A percentile compares a stretch with the other conserved stretches of the same genome.
Conservation (phyloP, 2,888 invertebrate genomes). For the Campaea margaritaria region DNA sequence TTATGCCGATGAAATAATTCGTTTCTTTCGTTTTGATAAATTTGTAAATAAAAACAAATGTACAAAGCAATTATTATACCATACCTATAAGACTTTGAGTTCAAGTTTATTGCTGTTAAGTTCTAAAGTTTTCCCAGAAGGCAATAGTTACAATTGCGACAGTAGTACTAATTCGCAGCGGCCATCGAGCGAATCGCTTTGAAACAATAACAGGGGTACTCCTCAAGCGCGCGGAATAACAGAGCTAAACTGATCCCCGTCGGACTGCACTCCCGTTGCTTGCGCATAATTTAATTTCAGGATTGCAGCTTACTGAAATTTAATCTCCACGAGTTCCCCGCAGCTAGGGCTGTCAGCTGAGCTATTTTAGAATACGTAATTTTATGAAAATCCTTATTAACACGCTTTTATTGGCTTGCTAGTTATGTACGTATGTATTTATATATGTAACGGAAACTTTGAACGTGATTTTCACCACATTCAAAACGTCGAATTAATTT, state of each 20-base stretch:
- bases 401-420: too few relatives aligned
- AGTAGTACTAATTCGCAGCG: not conserved
- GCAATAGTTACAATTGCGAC: not conserved
- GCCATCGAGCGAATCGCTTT: constrained; percentile 14
- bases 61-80: too few relatives aligned
- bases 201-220: constrained; percentile 22
- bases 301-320: constrained; percentile 67
- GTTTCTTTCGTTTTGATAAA: too few relatives aligned
- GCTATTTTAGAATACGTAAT: too few relatives aligned
- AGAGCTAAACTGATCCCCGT: constrained; percentile 46
- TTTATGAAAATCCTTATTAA: too few relatives aligned
- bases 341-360: constrained; percentile 12
- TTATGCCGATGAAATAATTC: too few relatives aligned
- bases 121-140: not conserved
- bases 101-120: not conserved
- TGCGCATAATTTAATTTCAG: constrained; percentile 67
- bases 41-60: too few relatives aligned
- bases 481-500: too few relatives aligned
- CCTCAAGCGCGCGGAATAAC: constrained; percentile 38
- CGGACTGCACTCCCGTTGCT: constrained; percentile 52
- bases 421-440: too few relatives aligned
- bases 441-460: too few relatives aligned
- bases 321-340: constrained; percentile 48
- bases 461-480: too few relatives aligned
- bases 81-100: not conserved